Conservation (phyloP, 2,888 invertebrate genomes). For the Heteropelma amictum region DNA sequence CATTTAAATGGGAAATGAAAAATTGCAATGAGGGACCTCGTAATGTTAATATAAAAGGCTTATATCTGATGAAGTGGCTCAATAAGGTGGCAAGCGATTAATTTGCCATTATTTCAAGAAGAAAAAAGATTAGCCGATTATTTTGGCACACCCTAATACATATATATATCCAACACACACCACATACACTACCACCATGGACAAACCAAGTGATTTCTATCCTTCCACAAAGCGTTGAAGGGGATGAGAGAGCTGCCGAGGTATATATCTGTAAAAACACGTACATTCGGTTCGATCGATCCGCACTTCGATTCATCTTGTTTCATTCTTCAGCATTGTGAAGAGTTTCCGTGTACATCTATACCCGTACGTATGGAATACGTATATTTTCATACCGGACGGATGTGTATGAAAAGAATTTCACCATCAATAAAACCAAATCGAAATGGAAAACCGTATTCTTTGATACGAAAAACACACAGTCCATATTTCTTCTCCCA, state of each 20-base stretch:
- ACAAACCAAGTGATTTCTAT: slow-evolving; percentile 52
- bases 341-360: neutral
- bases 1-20: no score
- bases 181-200: slow-evolving; percentile 14
- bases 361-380: neutral
- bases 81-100: no score
- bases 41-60: no score
- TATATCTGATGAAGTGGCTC: no score
- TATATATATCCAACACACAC: neutral
- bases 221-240: slow-evolving; percentile 29
- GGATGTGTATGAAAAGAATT: neutral
- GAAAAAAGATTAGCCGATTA: no score
- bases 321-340: neutral
- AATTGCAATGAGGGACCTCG: no score
- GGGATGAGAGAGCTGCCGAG: neutral
- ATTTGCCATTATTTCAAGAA: no score
- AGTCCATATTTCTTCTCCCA: neutral
- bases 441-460: slow-evolving; percentile 21
- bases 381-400: neutral
- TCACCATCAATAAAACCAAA: neutral
- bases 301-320: neutral
- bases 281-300: slow-evolving; percentile 37
- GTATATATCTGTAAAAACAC: slow-evolving; percentile 31
- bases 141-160: neutral
- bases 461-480: neutral